Evolutionary conservation across 2,113 vertebrate species (phyloP).

Genomic region (Echinops telfairi): DNA sequence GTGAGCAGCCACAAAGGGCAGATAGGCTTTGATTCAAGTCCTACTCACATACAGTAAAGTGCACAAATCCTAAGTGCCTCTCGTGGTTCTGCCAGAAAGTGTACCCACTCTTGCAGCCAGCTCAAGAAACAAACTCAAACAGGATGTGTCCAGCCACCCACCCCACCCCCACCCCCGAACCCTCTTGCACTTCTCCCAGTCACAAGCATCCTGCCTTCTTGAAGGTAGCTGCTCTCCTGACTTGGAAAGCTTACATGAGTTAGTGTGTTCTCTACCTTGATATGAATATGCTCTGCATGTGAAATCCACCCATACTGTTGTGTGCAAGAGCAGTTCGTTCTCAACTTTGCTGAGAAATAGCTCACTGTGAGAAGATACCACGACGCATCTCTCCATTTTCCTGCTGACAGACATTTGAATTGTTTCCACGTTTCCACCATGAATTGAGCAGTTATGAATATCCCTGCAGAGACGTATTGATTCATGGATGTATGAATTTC

Average conservation of each 20-base stretch:
- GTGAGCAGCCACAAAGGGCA: neutral
- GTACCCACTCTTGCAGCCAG: neutral
- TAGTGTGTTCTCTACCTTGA: too few relatives aligned
- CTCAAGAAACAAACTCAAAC: neutral
- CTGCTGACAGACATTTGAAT: neutral
- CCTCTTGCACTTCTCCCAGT: neutral
- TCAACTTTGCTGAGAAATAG: neutral
- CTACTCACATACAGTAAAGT: conserved; percentile 11
- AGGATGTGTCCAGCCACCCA: neutral
- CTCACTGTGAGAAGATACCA: neutral
- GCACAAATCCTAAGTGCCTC: neutral
- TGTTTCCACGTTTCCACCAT: neutral
- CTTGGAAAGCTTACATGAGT: neutral
- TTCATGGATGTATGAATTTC: neutral
- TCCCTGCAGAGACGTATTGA: neutral
- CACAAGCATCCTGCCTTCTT: neutral
- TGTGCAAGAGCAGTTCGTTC: neutral
- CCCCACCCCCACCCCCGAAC: too few relatives aligned
- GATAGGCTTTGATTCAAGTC: neutral
- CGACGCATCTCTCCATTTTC: neutral
- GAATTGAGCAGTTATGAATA: neutral
- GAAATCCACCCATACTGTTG: neutral
- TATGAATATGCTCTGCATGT: neutral
- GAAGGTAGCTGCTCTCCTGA: neutral
- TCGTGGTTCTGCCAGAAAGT: neutral